Evolutionary conservation across 37 sponge, comb jelly and placozoan genomes (phyloP).

Genomic region (Spongilla lacustris): DNA sequence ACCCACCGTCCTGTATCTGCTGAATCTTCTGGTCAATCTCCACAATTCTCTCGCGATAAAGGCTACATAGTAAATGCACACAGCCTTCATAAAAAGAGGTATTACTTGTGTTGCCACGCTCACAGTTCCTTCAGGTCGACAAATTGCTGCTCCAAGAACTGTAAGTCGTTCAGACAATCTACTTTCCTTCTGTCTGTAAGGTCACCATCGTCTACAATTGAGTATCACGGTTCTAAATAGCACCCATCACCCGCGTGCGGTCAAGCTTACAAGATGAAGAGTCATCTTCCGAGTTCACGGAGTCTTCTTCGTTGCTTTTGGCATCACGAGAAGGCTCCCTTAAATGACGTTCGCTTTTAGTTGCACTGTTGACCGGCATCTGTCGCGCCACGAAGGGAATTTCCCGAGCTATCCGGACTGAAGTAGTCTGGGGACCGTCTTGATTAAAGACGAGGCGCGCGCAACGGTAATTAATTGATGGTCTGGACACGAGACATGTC

Average conservation of each 20-base stretch:
- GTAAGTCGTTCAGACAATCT: slow-evolving; percentile 61
- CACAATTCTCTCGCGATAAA: slow-evolving; percentile 51
- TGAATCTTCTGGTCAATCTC: slow-evolving; percentile 58
- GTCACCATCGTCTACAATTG: slow-evolving; percentile 55
- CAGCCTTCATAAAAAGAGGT: neutral
- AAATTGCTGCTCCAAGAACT: slow-evolving; percentile 65
- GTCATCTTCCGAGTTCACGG: slow-evolving; percentile 57
- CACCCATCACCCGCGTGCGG: neutral
- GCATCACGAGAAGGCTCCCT: slow-evolving; percentile 16
- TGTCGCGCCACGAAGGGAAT: neutral
- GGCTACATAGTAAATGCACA: slow-evolving; percentile 4
- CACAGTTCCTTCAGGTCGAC: slow-evolving; percentile 64
- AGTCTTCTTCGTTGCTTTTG: slow-evolving; percentile 48
- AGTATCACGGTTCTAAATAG: slow-evolving; percentile 19
- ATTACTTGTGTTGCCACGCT: neutral
- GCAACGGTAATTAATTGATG: too few relatives aligned
- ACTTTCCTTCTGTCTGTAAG: slow-evolving; percentile 53
- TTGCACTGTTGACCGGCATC: slow-evolving; percentile 47
- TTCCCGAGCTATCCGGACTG: neutral
- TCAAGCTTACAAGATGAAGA: slow-evolving; percentile 49
- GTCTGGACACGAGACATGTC: too few relatives aligned
- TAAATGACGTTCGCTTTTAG: slow-evolving; percentile 30
- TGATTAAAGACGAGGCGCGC: too few relatives aligned
- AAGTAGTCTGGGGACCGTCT: slow-evolving; percentile 2
- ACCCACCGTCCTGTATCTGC: slow-evolving; percentile 33